Conservation (phyloP, 2,888 invertebrate genomes). For the Caenorhabditis imperialis region DNA sequence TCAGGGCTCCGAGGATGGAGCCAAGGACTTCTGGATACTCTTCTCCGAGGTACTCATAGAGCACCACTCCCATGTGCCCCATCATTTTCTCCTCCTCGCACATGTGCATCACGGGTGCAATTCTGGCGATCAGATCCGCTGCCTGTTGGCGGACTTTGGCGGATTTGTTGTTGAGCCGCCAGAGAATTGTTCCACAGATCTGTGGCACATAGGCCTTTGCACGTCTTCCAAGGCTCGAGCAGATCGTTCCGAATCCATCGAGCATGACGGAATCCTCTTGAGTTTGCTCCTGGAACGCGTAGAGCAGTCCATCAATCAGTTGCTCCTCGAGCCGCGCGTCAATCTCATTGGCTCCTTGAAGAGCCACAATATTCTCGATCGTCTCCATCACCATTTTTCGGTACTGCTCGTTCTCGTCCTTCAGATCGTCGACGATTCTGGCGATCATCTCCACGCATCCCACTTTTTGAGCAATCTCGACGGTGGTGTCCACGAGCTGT, state of each 20-base stretch:
- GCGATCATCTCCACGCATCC: conserved; percentile 99
- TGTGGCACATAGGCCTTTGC: conserved; percentile 99
- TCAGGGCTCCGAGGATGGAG: conserved; percentile 97
- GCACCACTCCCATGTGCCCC: conserved; percentile 98
- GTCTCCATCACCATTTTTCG: conserved; percentile 99
- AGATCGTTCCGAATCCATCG: conserved; percentile 98
- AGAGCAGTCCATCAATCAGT: conserved; percentile 97
- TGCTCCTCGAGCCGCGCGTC: conserved; percentile 98
- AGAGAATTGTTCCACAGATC: conserved; percentile 99
- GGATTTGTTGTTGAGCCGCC: conserved; percentile 99
- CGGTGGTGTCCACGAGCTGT: conserved; percentile 94
- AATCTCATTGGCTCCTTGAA: conserved; percentile 92
- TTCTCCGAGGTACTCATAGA: conserved; percentile 98
- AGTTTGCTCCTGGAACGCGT: conserved; percentile 99
- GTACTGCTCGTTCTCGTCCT: conserved; percentile 99
- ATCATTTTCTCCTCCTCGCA: conserved; percentile 99
- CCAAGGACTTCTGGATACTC: conserved; percentile 96
- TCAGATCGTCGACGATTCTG: conserved; percentile 97
- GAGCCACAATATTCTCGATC: conserved; percentile 84
- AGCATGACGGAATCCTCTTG: conserved; percentile 99
- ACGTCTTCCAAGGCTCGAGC: conserved; percentile 91
- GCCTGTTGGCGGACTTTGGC: conserved; percentile 99
- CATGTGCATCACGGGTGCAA: conserved; percentile 98
- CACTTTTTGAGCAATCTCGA: conserved; percentile 99
- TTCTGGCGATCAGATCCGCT: conserved; percentile 94